Conservation (phyloP, 2,797 vertebrate genomes). For the Pelodytes ibericus region DNA sequence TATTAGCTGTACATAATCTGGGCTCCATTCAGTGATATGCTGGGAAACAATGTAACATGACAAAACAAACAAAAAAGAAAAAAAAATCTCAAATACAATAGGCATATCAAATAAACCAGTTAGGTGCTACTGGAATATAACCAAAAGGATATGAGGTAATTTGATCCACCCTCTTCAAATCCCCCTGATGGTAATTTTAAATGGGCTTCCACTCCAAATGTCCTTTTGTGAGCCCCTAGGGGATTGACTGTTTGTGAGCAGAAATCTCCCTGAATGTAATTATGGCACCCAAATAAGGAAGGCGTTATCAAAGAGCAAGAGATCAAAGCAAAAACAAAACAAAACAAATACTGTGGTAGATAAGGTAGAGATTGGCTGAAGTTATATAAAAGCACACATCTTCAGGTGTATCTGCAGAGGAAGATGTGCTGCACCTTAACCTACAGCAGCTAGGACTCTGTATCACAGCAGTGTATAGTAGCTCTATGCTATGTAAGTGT, state of each 20-base stretch:
- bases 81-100: not conserved
- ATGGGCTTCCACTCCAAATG: not conserved
- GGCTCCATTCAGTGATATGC: no score
- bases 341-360: constrained; percentile 29
- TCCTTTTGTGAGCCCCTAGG: constrained; percentile 13
- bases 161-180: not conserved
- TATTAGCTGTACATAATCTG: no score
- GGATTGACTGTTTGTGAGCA: not conserved
- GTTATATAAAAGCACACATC: constrained; percentile 4
- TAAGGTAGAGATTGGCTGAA: constrained; percentile 27
- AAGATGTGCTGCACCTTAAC: not conserved
- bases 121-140: no score
- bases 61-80: no score
- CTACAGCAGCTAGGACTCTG: not conserved
- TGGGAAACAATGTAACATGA: no score
- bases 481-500: no score
- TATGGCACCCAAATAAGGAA: constrained; percentile 30
- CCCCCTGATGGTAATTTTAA: constrained; percentile 25
- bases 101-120: not conserved
- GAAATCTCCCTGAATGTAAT: constrained; percentile 16
- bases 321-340: constrained; percentile 47
- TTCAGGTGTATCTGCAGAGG: not conserved
- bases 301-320: constrained; percentile 44
- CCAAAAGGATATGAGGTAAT: not conserved
- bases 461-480: no score